Evolutionary conservation across 2,113 vertebrate genomes (phyloP), one percentile per base, ranked within the genome.

Genomic region (Phodopus roborovskii): DNA sequence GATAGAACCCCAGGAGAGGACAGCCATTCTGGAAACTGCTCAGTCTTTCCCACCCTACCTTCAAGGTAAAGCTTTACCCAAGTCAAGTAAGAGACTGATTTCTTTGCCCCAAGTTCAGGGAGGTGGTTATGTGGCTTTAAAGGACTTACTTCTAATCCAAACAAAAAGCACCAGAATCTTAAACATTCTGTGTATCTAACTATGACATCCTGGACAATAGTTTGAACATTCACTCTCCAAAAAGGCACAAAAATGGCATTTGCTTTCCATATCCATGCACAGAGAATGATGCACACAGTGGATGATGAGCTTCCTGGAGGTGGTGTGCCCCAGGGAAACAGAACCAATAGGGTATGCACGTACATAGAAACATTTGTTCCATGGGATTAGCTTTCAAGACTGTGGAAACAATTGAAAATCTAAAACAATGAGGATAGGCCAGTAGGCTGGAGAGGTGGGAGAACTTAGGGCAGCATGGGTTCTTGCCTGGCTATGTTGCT

Each of bases 41-140:
- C 39, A 36, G 20, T 10, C 16, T 94, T 92, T 82, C 77, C 42
- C 33, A 45, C 48, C 30, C 45, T 84, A 28, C 90, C 53, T 96
- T 81, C 66, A 58, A 53, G 22, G 66, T 22, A 36, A 4, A 68
- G 45, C 56, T 66, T 82, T 28, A 17, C 36, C 33, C 56, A 60
- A 22, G 56, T 6, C 58, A 77, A 30, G 6, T 33, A 92, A 30
- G 60, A 77, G n/a, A 53, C 22, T 53, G 0, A 45, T 77, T 66
- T 73, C 19, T 60, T 39, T 64, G 33, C 9, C 53, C 70, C 36
- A 94, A 60, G 75, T 7, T 20, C 36, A 42, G 60, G 36, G 64
- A 64, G n/a, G 13, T 92, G 66, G 45, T 71, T 91, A 88, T n/a
- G 10, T n/a, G 73, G 17, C n/a, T 91, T 87, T 92, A 30, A 96